A percentile compares a stretch with the other conserved stretches of the same genome.
phyloP scores from a whole-genome alignment of 2,113 vertebrate genomes.

The Tautogolabrus adspersus region DNA sequence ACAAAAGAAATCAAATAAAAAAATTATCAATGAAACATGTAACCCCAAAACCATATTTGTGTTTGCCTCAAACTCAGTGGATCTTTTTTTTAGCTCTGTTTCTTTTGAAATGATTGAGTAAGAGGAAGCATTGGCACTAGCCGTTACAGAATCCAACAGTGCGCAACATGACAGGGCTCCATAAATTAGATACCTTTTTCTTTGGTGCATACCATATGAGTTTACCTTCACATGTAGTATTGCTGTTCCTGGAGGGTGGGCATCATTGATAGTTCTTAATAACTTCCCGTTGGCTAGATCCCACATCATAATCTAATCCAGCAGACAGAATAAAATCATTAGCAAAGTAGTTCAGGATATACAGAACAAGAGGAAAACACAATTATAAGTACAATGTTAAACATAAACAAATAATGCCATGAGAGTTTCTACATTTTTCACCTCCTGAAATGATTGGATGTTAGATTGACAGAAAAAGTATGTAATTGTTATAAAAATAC shows the following conservation, averaged over 20 bases:
- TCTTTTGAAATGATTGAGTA: neutral
- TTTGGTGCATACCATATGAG: neutral
- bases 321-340: constrained; percentile 13
- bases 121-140: too few species aligned
- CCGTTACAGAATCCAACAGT: neutral
- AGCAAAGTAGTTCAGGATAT: neutral
- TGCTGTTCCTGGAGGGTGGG: constrained; percentile 96
- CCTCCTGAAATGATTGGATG: too few species aligned
- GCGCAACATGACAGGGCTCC: too few species aligned
- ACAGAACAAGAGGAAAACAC: neutral
- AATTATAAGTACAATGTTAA: neutral
- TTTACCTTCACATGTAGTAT: constrained; percentile 95
- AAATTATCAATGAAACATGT: neutral
- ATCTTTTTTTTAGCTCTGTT: neutral
- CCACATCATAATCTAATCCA: constrained; percentile 96
- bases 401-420: too few species aligned
- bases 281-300: constrained; percentile 98
- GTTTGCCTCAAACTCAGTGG: neutral
- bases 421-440: too few species aligned
- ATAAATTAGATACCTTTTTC: neutral
- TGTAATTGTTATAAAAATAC: too few species aligned
- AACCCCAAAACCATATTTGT: neutral
- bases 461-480: too few species aligned
- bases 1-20: neutral
- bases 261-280: constrained; percentile 94